Base-by-base conservation (phyloP, 2,888 invertebrate genomes). In the Lissocephala sabroskyi region DNA sequence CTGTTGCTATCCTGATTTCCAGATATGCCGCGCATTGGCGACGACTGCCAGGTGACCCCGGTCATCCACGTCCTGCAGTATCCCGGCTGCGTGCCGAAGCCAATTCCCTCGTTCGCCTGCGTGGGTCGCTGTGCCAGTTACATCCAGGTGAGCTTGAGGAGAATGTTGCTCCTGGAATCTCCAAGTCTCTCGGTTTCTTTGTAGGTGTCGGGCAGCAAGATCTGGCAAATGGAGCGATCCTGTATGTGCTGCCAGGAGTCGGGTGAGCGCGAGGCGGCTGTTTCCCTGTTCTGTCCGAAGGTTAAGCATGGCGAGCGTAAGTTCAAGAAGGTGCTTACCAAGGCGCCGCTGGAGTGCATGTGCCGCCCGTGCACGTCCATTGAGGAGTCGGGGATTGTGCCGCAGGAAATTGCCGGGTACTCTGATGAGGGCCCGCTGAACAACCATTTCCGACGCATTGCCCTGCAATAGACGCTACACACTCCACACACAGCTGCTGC, bases 191-290 rank as follows among this genome's bases (percentile, higher is more conserved):
- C n/a, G n/a, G n/a, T n/a, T n/a, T n/a, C n/a, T 9, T 26, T 41
- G 5, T 56, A 96, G 96, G 95, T 96, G 5, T 96, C 96, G 28
- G 95, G 95, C 4, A 95, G 95, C 68, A 96, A 96, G 88, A 93
- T 96, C 81, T 96, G 96, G 96, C 96, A 96, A 88, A 95, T 96
- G 92, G 96, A 96, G 84, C 87, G 96, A 19, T 95, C 95, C 1
- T 96, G 96, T 80, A 96, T 95, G 90, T 97, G 96, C 82, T 97
- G 96, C 80, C 96, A 96, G 84, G 96, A 96, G 82, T 94, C 94
- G 64, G 95, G 95, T 2, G 95, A 96, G 85, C 87, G 96, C 60
- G 96, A 96, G 84, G 96, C 96, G 1, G 91, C 92, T 13, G 95
- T 96, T 7, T 91, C 94, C 5, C 85, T 96, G 19, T 93, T 92